Evolutionary conservation across 2,113 vertebrate genomes (phyloP).

Genomic region (Hymenochirus boettgeri): DNA sequence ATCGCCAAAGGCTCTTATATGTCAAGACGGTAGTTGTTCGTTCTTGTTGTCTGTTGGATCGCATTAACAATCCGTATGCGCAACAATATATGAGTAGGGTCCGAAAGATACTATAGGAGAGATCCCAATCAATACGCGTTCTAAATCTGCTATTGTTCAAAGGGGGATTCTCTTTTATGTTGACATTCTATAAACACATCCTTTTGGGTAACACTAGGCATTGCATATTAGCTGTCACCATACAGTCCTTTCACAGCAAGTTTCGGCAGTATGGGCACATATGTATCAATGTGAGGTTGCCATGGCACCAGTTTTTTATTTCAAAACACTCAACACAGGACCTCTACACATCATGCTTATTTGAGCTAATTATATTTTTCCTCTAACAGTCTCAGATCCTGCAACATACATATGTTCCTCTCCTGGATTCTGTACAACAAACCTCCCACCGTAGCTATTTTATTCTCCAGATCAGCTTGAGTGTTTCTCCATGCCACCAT

Average conservation of each 20-base stretch:
- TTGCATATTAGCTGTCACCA: constrained; percentile 86
- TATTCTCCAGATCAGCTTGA: constrained; percentile 82
- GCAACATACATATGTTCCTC: constrained; percentile 88
- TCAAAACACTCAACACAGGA: constrained; percentile 84
- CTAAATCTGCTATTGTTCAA: constrained; percentile 61
- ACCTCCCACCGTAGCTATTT: constrained; percentile 82
- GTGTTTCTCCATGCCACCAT: constrained; percentile 68
- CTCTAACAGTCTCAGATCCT: constrained; percentile 79
- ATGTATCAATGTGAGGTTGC: constrained; percentile 91
- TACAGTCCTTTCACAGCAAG: constrained; percentile 82
- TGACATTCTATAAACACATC: constrained; percentile 77
- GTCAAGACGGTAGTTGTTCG: constrained; percentile 60
- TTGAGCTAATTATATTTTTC: constrained; percentile 78
- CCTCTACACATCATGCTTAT: constrained; percentile 83
- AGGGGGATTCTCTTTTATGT: constrained; percentile 9
- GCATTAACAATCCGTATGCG: constrained; percentile 56
- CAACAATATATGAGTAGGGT: constrained; percentile 70
- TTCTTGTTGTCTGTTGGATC: constrained; percentile 54
- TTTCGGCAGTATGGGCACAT: constrained; percentile 84
- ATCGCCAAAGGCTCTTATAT: constrained; percentile 69
- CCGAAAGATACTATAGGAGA: constrained; percentile 74
- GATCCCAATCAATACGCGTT: constrained; percentile 74
- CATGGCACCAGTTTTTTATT: constrained; percentile 75
- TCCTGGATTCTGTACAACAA: constrained; percentile 87
- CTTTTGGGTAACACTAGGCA: constrained; percentile 68